Evolutionary conservation across 2,888 invertebrate genomes (phyloP), one percentile per base, ranked within the genome.

Genomic region (Dastarcus helophoroides): DNA sequence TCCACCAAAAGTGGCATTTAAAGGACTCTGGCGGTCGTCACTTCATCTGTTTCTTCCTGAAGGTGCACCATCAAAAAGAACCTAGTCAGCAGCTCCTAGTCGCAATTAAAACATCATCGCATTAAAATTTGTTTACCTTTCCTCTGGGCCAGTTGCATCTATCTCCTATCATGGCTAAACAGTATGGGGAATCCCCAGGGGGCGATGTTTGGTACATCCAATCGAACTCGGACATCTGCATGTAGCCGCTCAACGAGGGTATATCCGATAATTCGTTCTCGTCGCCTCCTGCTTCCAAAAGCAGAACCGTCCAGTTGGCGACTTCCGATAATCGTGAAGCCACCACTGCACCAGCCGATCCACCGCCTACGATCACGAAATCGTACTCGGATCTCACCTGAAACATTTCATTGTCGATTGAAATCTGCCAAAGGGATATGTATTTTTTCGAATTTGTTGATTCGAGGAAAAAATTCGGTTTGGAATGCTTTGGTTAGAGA

Each of bases 61-160:
- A n/a, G n/a, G n/a, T n/a, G n/a, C n/a, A n/a, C n/a, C n/a, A n/a
- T n/a, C n/a, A n/a, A n/a, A n/a, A n/a, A n/a, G n/a, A n/a, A n/a
- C n/a, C n/a, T n/a, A n/a, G n/a, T n/a, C n/a, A n/a, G n/a, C n/a
- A n/a, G n/a, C n/a, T n/a, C n/a, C n/a, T n/a, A n/a, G n/a, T n/a
- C 14, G 14, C 17, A 11, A 10, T 9, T 23, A 9, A 23, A 7
- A 23, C 4, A 6, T 5, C 5, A 5, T n/a, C n/a, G n/a, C n/a
- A n/a, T n/a, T n/a, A n/a, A n/a, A n/a, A 21, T 21, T 28, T n/a
- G 36, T 41, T 36, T 51, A 58, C 89, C 58, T 88, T 90, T 29
- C 94, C 94, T 39, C 94, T 69, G 2, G 89, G 88, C 89, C 88
- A 89, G 61, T 85, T 85, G 59, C 88, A 89, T 37, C 85, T 69